Evolutionary conservation across 1,140 invertebrate species (phyloP).

Genomic region (Drusus annulatus): DNA sequence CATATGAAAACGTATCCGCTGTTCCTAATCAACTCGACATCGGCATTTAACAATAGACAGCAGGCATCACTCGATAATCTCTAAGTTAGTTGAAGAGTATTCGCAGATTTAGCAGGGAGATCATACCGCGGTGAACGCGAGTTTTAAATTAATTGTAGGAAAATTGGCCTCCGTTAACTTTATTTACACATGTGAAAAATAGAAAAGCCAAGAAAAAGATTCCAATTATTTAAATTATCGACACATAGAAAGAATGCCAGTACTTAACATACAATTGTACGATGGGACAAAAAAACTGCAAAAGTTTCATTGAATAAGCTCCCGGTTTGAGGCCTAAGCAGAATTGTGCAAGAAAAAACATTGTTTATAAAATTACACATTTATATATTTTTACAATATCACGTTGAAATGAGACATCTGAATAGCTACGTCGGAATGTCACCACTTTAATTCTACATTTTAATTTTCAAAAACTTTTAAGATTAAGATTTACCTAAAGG

Average conservation of each 20-base stretch:
- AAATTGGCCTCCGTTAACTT: constrained; percentile 15
- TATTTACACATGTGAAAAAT: background rate
- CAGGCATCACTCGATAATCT: constrained; percentile 14
- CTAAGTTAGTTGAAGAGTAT: constrained; percentile 10
- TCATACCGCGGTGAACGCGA: constrained; percentile 28
- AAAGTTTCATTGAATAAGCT: background rate
- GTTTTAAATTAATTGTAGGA: constrained; percentile 30
- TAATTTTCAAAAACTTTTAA: background rate
- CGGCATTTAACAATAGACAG: background rate
- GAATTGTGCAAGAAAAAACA: too few species aligned
- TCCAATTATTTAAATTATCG: background rate
- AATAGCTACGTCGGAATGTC: background rate
- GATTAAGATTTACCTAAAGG: too few species aligned
- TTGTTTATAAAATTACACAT: background rate
- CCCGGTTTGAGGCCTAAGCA: too few species aligned
- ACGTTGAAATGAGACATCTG: background rate
- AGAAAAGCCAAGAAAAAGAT: background rate
- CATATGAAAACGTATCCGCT: background rate
- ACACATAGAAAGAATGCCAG: background rate
- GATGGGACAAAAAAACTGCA: background rate
- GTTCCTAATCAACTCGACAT: background rate
- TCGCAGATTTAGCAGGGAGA: constrained; percentile 7
- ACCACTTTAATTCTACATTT: background rate
- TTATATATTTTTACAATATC: background rate
- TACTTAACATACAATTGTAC: background rate